Evolutionary conservation across 2,888 invertebrate species (phyloP), one percentile per base, ranked within the genome.

Genomic region (Volucella bombylans): DNA sequence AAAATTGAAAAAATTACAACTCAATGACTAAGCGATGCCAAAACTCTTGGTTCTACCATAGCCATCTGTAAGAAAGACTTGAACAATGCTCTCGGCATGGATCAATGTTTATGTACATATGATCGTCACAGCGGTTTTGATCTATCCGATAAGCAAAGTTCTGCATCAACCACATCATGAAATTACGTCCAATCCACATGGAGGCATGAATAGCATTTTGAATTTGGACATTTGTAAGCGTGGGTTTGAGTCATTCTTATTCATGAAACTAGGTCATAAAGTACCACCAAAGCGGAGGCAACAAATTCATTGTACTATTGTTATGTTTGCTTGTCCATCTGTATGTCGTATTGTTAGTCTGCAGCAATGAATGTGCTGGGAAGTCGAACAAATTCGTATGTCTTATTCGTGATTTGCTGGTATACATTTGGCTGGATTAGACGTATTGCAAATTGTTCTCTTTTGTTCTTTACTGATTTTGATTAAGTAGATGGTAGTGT

Each of bases 231-330:
- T 73, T 79, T 65, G 65, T 38, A 64, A 74, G 73, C 79, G 73
- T 82, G 67, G 78, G 82, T 41, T 68, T 73, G 45, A 43, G 18
- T 73, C 73, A 18, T 85, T 80, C 67, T 54, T 43, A 45, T 31
- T 50, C 74, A 67, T 61, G 76, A 71, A 85, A 80, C 76, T 80
- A 55, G 80, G 80, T 85, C 76, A 76, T 62, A 76, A 76, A 72
- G 55, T 67, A 80, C 76, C 74, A 59, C 73, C 59, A 49, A 54
- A 59, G 68, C 50, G 68, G 68, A 57, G 54, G 47, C 23, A 77
- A 68, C 68, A 69, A 79, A 69, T 83, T 74, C 64, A 69, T 83
- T 83, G 39, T 54, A 64, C 74, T 69, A 65, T 83, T 83, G 79
- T 74, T 69, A 55, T 49, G 41, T 55, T 62, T 64, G 65, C 82